Evolutionary conservation across 2,113 vertebrate genomes (phyloP).

Genomic region (Passer montanus): DNA sequence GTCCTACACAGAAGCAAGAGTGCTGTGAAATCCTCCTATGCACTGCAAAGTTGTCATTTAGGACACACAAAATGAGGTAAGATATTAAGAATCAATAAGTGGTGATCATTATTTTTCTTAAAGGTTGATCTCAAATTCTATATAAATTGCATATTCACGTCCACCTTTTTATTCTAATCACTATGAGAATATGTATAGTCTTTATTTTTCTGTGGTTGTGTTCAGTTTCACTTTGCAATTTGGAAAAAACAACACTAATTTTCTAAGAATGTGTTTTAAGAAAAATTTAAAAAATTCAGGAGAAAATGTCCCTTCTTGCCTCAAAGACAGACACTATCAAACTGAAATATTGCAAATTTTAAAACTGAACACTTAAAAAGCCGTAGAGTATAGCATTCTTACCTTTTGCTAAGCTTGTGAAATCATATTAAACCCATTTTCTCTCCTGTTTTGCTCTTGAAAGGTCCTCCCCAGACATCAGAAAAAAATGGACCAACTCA

Average conservation of each 20-base stretch:
- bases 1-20: not conserved
- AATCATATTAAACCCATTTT: not conserved
- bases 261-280: not conserved
- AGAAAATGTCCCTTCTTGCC: not conserved
- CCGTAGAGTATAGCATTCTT: not conserved
- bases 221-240: not conserved
- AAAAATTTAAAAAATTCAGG: not conserved
- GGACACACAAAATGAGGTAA: not conserved
- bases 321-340: not conserved
- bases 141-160: not conserved
- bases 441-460: not conserved
- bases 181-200: rapidly evolving
- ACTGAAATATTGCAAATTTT: not conserved
- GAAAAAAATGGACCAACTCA: not conserved
- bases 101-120: not conserved
- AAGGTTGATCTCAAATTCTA: not conserved
- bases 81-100: not conserved
- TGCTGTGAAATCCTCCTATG: not conserved
- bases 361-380: not conserved
- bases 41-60: not conserved
- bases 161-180: not conserved
- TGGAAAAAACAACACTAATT: not conserved
- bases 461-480: not conserved
- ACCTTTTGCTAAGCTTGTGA: not conserved
- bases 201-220: not conserved